phyloP scores from a whole-genome alignment of 2,797 vertebrate genomes.

The Brachymystax lenok region DNA sequence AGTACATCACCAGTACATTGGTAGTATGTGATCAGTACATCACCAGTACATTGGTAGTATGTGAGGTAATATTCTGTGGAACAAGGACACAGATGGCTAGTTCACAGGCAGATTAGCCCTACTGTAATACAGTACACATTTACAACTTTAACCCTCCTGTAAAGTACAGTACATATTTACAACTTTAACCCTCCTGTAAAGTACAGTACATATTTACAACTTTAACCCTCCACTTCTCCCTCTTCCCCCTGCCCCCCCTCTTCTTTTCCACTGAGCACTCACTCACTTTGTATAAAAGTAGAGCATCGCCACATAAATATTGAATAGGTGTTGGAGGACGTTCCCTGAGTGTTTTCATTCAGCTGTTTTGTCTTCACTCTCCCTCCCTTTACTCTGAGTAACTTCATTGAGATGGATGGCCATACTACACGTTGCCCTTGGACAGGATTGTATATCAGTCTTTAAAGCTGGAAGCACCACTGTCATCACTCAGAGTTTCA shows the following conservation, averaged over 20 bases:
- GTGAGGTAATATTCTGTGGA: no score
- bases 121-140: neutral
- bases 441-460: neutral
- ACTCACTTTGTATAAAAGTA: neutral
- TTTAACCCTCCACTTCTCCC: conserved; percentile 16
- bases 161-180: conserved; percentile 11
- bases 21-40: no score
- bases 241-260: neutral
- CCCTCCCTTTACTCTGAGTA: neutral
- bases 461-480: neutral
- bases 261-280: conserved; percentile 23
- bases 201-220: conserved; percentile 11
- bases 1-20: no score
- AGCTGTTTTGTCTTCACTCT: neutral
- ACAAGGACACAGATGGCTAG: neutral
- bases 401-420: conserved; percentile 3
- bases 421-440: neutral
- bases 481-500: neutral
- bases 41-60: no score
- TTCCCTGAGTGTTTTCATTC: neutral
- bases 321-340: neutral
- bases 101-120: neutral
- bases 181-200: neutral
- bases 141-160: conserved; percentile 27
- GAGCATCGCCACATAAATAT: neutral